Base-by-base conservation (phyloP, 2,113 vertebrate species). In the Prochilodus magdalenae region DNA sequence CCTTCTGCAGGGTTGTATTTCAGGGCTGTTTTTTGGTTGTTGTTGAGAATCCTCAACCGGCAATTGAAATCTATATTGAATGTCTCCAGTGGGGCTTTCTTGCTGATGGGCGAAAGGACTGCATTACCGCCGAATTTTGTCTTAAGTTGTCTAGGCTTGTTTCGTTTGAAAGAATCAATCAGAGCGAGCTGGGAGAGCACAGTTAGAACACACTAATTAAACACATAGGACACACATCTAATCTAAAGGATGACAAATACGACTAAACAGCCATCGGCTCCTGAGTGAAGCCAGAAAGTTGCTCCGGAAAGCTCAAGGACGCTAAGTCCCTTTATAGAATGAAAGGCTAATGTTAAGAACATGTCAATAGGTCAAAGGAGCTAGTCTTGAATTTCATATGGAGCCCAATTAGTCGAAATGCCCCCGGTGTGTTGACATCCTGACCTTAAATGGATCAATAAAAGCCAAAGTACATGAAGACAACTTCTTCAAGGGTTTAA, bases 331-430 rank as follows among this genome's bases (percentile, higher is more conserved):
- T 72, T 83, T 73, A 80, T 76, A 81, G 77, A 65, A 73, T 51
- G 66, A 53, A 33, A 30, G 55, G 57, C 30, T 51, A 30, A 70
- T 53, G 49, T 74, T 69, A 30, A 71, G 51, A 82, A 71, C 66
- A 75, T 55, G 66, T 79, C 86, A 75, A 75, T 84, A 73, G 82
- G 79, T 85, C 81, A 87, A 10, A 66, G 18, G 66, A 36, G 30
- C 66, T 55, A 77, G 83, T 14, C 51, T 75, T 70, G 47, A 47
- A 49, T 86, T 76, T 86, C 49, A 2, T 78, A 15, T 65, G 62
- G 69, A 66, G 66, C 49, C 72, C 74, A 60, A 76, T 84, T 80
- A 79, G 29, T 67, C 36, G 55, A 11, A n/a, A 40, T 69, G 67
- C 55, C 59, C 78, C 44, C 14, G 13, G 53, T 66, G 8, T 73